Evolutionary conservation across 92 coral and sea anemone genomes (phyloP).

Genomic region (Epizoanthus rinbou): DNA sequence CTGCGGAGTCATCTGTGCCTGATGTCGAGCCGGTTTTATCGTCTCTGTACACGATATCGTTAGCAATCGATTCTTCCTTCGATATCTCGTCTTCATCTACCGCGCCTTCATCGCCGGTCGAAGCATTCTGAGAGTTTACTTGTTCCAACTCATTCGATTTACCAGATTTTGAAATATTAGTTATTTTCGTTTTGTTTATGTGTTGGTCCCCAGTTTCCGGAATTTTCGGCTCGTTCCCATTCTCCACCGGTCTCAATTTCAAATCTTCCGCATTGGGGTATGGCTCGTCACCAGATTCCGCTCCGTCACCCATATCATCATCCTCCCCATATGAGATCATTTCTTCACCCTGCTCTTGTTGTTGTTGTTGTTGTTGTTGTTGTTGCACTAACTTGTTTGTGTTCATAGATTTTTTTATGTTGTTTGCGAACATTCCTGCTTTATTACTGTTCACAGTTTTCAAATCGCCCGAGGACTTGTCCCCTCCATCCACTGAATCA

Average conservation of each 20-base stretch:
- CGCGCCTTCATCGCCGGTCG: constrained; percentile 35
- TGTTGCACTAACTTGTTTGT: background rate
- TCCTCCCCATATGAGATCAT: background rate
- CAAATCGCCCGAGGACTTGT: background rate
- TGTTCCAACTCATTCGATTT: background rate
- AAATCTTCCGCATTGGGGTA: background rate
- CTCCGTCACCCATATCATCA: background rate
- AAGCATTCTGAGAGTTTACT: background rate
- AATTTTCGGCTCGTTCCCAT: background rate
- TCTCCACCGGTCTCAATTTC: background rate
- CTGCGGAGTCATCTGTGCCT: background rate
- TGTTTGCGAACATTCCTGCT: constrained; percentile 28
- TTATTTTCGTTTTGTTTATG: background rate
- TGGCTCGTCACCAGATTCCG: background rate
- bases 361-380: too few species aligned
- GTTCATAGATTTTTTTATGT: constrained; percentile 2
- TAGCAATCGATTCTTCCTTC: background rate
- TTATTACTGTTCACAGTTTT: background rate
- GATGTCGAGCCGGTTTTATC: background rate
- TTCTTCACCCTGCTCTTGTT: background rate
- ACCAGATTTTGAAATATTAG: background rate
- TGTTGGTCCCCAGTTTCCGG: too few species aligned
- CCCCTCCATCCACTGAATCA: background rate
- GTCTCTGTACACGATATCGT: too few species aligned
- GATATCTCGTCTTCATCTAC: constrained; percentile 12